Base-by-base conservation (phyloP, 2,888 invertebrate species). In the Aphrophora alni region DNA sequence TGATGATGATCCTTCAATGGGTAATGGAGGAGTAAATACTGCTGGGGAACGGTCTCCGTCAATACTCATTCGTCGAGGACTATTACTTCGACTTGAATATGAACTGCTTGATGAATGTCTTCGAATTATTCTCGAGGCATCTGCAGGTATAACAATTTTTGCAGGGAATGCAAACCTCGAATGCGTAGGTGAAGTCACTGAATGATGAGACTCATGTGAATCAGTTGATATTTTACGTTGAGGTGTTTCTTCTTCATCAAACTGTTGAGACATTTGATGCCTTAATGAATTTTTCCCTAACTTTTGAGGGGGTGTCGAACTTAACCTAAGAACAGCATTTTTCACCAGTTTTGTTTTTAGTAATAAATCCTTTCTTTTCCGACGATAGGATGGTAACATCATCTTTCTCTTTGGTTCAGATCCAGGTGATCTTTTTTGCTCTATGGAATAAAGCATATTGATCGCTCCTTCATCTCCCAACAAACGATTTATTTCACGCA, bases 381-480 rank as follows among this genome's bases (percentile, higher is more conserved):
- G 82, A 4, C 86, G 83, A 33, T 83, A 80, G 33, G 85, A 85
- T 12, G 84, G 85, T 73, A 85, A 80, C 17, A 82, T 71, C 12
- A 82, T 75, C 17, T 82, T 82, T 51, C 82, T 77, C 38, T 82
- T 84, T 12, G 77, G 80, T 59, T 77, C 79, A 28, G 81, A 83
- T 73, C 82, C 83, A 86, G 85, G 81, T 88, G 84, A 75, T 88
- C 89, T 82, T 86, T 87, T 82, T 87, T 86, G 73, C 85, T 95
- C 95, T 0, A 96, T 91, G 26, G 95, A 93, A 86, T 95, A 95
- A 69, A 96, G 89, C 92, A 96, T 94, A 88, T 96, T 96, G 0
- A 95, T 93, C 2, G 96, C 95, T 0, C 96, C 96, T 87, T 96
- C 96, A 87, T 96, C 96, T 89, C 94, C 94, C 82, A 96, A 89